These are phyloP conservation scores for Drosophila takahashii DNA, from an alignment of 1,140 invertebrate genomes.

Conservation along the genomic window DNA sequence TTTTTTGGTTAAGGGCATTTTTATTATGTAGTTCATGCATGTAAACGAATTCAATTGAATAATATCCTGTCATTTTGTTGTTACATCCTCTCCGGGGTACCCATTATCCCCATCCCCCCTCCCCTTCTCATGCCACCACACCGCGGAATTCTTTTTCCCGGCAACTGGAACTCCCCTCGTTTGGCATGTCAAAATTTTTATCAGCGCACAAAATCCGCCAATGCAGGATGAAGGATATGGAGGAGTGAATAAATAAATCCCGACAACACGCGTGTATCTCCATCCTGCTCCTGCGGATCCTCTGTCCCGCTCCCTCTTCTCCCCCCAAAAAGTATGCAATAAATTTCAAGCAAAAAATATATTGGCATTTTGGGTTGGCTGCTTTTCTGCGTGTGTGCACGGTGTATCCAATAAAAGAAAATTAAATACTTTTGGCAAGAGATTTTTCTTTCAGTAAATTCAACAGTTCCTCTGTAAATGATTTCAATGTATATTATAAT, in stretches of 20 bases:
- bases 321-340: slow-evolving; percentile 67
- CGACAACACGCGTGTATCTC: slow-evolving; percentile 44
- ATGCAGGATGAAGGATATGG: slow-evolving; percentile 49
- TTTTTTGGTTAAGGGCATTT: slow-evolving; percentile 67
- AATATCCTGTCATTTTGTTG: slow-evolving; percentile 82
- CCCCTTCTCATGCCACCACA: too few relatives aligned
- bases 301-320: background rate
- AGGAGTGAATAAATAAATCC: slow-evolving; percentile 80
- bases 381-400: slow-evolving; percentile 13
- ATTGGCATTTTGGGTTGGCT: slow-evolving; percentile 73
- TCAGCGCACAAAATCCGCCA: slow-evolving; percentile 70
- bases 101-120: slow-evolving; percentile 32
- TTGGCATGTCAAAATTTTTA: slow-evolving; percentile 77
- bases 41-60: slow-evolving; percentile 83
- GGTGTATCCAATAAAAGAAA: slow-evolving; percentile 60
- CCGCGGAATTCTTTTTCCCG: background rate
- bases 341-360: slow-evolving; percentile 73
- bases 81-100: slow-evolving; percentile 41
- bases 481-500: background rate
- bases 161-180: slow-evolving; percentile 12
- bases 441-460: slow-evolving; percentile 42
- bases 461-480: background rate
- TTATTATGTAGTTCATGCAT: slow-evolving; percentile 81
- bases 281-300: background rate
- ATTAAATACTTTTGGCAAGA: slow-evolving; percentile 68